phyloP scores from a whole-genome alignment of 2,888 invertebrate genomes.

The Phortica magna region DNA sequence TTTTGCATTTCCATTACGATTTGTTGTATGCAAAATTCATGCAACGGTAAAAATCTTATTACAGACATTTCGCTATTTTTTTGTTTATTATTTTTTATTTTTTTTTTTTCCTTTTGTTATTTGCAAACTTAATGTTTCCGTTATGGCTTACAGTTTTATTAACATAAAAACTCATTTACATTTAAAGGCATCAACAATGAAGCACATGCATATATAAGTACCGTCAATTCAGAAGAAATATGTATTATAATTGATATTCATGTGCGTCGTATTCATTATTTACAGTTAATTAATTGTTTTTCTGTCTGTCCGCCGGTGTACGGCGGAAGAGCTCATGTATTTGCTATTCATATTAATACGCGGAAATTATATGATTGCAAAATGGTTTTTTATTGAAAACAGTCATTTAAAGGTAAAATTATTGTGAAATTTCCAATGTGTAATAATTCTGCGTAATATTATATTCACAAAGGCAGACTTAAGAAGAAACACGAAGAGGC shows the following conservation, averaged over 20 bases:
- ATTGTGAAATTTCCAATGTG: no score
- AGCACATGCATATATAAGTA: not conserved
- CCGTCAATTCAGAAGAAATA: no score
- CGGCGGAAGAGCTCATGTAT: no score
- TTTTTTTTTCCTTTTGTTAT: not conserved
- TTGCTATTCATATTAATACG: no score
- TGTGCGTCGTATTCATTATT: not conserved
- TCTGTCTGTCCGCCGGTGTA: no score
- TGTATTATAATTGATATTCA: not conserved
- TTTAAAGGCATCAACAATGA: not conserved
- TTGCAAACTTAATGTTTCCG: slow-evolving; percentile 26
- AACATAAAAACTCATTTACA: slow-evolving; percentile 19
- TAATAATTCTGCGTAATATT: no score
- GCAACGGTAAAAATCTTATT: slow-evolving; percentile 21
- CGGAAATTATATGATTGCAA: no score
- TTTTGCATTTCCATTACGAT: slow-evolving; percentile 25
- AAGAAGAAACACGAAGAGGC: no score
- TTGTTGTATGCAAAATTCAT: slow-evolving; percentile 20
- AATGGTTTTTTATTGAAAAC: no score
- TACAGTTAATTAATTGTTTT: not conserved
- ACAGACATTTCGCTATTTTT: not conserved
- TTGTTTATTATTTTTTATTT: not conserved
- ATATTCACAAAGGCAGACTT: no score
- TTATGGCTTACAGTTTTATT: slow-evolving; percentile 14
- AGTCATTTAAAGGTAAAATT: no score